Evolutionary conservation across 2,888 invertebrate genomes (phyloP), one percentile per base, ranked within the genome.

Genomic region (Cabera pusaria): DNA sequence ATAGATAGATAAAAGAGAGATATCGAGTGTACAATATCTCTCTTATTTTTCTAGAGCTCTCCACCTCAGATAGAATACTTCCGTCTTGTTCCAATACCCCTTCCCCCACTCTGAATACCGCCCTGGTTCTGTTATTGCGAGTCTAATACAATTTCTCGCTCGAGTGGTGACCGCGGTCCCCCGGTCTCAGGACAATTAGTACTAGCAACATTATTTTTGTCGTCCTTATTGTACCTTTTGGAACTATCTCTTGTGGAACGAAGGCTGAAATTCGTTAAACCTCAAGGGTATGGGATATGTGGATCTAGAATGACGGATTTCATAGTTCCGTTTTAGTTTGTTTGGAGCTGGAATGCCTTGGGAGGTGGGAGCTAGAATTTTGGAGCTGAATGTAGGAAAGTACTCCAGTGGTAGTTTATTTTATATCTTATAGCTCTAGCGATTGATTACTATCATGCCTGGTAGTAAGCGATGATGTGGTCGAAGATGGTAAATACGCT

Each of bases 111-210:
- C 42, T 34, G 47, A 1, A 42, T 26, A 50, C 22, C 45, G 19
- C 4, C 38, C 44, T 18, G 14, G 19, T 31, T 43, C 48, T 50
- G 62, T 65, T 79, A 80, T 75, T 72, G 67, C 64, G 48, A 53
- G 65, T 64, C 76, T 85, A 82, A 86, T 79, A 81, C 77, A 86
- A 87, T 87, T 86, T 85, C 66, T 59, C 81, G 84, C 72, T 80
- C 72, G 70, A 73, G 59, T 70, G 75, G 62, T 68, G 67, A 54
- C 63, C 67, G 58, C 60, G 59, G 73, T 81, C 81, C 86, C 87
- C 54, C 36, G 62, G 87, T 83, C 86, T 85, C 87, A 44, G 62
- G 60, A 76, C 87, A 87, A 87, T 87, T 86, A 87, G 83, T 71
- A 59, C 62, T 51, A 65, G 65, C 68, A 67, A 74, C 75, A 77